These are phyloP conservation scores for Parazoanthus atlanticus DNA, from an alignment of 92 coral and sea anemone genomes.

Conservation along the genomic window DNA sequence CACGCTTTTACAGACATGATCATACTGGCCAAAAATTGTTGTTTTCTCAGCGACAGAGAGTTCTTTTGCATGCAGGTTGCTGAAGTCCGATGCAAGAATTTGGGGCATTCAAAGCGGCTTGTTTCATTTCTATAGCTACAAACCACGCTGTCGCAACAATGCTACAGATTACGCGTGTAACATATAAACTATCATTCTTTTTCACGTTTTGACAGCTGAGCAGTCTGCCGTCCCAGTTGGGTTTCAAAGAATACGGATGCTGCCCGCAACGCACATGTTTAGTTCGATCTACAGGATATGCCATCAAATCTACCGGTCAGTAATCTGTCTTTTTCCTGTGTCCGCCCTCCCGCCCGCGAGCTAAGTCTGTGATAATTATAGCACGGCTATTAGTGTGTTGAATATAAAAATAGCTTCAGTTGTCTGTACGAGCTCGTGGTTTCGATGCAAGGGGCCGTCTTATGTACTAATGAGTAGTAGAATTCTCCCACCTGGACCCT, in stretches of 20 bases:
- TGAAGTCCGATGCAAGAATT: constrained; percentile 65
- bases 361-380: constrained; percentile 34
- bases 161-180: not conserved
- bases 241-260: not conserved
- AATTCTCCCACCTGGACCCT: constrained; percentile 4
- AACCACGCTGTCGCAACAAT: constrained; percentile 1
- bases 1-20: not conserved
- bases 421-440: not conserved
- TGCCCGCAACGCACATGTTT: not conserved
- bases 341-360: constrained; percentile 31
- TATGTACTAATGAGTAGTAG: not conserved
- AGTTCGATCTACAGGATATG: constrained; percentile 4
- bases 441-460: constrained; percentile 37
- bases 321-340: not conserved
- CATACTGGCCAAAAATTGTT: constrained; percentile 3
- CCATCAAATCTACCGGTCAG: not conserved
- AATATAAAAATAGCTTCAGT: constrained; percentile 4
- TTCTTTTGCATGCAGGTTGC: constrained; percentile 56
- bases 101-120: constrained; percentile 81
- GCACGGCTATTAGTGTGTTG: constrained; percentile 14
- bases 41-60: constrained; percentile 58
- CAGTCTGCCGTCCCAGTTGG: not conserved
- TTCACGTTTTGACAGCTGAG: not conserved
- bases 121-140: constrained; percentile 42
- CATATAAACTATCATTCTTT: not conserved